A percentile compares a stretch with the other conserved stretches of the same genome.
Conservation (phyloP, 2,888 invertebrate genomes). For the Caenorhabditis sp. region DNA sequence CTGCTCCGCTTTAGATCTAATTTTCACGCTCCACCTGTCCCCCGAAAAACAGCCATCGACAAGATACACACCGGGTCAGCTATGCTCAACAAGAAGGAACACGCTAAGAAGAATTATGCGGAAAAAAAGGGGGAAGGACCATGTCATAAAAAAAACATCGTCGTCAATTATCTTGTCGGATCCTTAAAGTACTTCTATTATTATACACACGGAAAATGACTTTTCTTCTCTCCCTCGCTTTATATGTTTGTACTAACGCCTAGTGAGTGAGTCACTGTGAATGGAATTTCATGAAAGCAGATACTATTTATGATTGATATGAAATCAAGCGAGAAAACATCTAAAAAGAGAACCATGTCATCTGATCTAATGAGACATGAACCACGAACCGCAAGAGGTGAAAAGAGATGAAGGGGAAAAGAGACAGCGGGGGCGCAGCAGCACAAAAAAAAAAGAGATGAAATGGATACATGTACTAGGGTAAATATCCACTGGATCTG, state of each 20-base stretch:
- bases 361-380: slow-evolving; percentile 40
- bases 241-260: slow-evolving; percentile 5
- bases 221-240: background rate
- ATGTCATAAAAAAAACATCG: slow-evolving; percentile 20
- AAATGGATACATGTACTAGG: slow-evolving; percentile 62
- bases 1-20: slow-evolving; percentile 37
- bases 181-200: slow-evolving; percentile 9
- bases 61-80: background rate
- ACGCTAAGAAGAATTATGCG: background rate
- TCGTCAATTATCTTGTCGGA: slow-evolving; percentile 27
- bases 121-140: slow-evolving; percentile 13
- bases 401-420: slow-evolving; percentile 29
- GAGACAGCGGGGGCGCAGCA: slow-evolving; percentile 27
- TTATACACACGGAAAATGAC: background rate
- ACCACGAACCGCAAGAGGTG: slow-evolving; percentile 27
- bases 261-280: slow-evolving; percentile 6
- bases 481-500: slow-evolving; percentile 55
- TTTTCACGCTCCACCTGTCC: slow-evolving; percentile 57
- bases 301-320: slow-evolving; percentile 2
- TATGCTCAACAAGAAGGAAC: background rate
- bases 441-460: slow-evolving; percentile 47
- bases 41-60: slow-evolving; percentile 3
- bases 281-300: background rate
- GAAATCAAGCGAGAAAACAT: slow-evolving; percentile 3
- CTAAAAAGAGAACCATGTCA: slow-evolving; percentile 16